Percentiles rank a stretch among this genome's conserved stretches.
phyloP scores from a whole-genome alignment of 1,140 invertebrate species.

The Caenorhabditis inopinata region DNA sequence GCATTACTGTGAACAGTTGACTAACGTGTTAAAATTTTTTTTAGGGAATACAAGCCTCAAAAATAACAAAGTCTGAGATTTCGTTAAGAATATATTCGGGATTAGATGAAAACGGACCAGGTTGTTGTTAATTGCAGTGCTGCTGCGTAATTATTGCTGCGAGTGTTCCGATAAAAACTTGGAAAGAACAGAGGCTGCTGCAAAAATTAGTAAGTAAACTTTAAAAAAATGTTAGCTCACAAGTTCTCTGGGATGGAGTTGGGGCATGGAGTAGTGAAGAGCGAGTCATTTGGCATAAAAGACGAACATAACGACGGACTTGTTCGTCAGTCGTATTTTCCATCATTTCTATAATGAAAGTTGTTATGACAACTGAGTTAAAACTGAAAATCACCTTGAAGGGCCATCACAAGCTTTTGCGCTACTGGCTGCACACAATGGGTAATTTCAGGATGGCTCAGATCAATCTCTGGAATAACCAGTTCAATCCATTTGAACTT shows the following conservation, averaged over 20 bases:
- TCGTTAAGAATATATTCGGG: no score
- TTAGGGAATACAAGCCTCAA: no score
- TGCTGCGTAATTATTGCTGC: constrained; percentile 13
- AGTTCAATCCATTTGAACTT: constrained; percentile 11
- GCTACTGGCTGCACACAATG: background rate
- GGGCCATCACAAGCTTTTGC: background rate
- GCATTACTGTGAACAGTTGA: no score
- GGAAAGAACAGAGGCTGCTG: background rate
- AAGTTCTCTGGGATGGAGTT: constrained; percentile 1
- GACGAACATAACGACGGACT: background rate
- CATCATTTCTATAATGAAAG: background rate
- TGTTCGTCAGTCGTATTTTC: background rate
- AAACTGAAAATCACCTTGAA: no score
- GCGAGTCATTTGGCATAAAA: background rate
- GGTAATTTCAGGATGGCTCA: background rate
- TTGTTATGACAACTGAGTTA: no score
- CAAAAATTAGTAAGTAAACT: background rate
- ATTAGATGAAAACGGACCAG: no score
- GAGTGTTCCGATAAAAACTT: background rate
- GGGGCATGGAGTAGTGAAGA: background rate
- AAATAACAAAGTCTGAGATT: background rate
- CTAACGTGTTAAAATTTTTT: no score
- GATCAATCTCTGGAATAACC: background rate
- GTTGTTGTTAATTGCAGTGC: no score
- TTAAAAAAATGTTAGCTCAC: background rate